Conservation (phyloP, 2,797 vertebrate genomes). For the Dipus sagitta region DNA sequence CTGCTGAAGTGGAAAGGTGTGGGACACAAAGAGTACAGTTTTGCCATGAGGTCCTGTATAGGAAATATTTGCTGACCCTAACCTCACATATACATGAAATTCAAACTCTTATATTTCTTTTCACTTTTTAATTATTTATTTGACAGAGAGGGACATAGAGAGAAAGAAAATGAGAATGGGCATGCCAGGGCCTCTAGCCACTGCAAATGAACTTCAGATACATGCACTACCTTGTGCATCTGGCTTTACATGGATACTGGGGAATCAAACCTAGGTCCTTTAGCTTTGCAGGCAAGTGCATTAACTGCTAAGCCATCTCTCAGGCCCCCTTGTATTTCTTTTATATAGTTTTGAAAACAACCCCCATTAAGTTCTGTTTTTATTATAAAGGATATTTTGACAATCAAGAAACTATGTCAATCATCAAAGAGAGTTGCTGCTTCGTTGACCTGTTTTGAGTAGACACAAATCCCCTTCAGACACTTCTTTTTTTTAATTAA, state of each 20-base stretch:
- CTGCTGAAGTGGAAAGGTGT: not conserved
- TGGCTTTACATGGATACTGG: no score
- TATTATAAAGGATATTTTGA: not conserved
- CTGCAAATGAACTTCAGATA: no score
- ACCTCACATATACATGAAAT: not conserved
- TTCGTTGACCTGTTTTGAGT: conserved; percentile 6
- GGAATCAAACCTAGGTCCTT: no score
- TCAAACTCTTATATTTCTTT: no score
- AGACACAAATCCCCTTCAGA: not conserved
- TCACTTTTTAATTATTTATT: no score
- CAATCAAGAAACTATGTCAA: conserved; percentile 15
- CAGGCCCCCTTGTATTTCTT: not conserved
- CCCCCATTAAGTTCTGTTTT: not conserved
- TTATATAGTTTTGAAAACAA: not conserved
- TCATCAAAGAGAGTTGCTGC: not conserved
- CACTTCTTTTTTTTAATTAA: not conserved
- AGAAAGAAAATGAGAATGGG: no score
- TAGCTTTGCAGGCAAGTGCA: no score
- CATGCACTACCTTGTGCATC: no score
- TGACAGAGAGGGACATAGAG: no score
- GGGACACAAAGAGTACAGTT: not conserved
- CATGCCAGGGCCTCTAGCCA: no score
- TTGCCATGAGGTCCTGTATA: not conserved
- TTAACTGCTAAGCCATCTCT: no score
- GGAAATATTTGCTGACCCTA: not conserved